Evolutionary conservation across 2,888 invertebrate genomes (phyloP), one percentile per base, ranked within the genome.

Genomic region (Lydus trimaculatus): DNA sequence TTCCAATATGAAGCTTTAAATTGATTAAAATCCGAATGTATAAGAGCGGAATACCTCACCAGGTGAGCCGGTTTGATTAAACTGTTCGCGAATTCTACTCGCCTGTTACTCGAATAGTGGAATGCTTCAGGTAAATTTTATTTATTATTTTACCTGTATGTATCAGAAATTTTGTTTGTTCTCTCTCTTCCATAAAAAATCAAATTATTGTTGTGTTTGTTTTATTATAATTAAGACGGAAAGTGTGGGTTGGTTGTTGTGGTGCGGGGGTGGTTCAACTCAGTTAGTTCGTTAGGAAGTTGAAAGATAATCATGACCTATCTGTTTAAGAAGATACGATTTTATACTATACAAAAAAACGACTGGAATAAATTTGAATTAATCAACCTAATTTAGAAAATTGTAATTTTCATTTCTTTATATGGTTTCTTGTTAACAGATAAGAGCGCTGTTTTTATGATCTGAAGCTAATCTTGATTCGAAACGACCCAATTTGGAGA

Each of bases 41-140:
- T 48, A 70, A 66, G 61, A 58, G 6, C 66, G 65, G 68, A 68
- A 68, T 63, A 67, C 62, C 65, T 39, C 43, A 33, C 66, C 74
- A 78, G 76, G 75, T 75, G 78, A 71, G 72, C 70, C 63, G 65
- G 67, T 65, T 70, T 71, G 59, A 8, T 31, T 23, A 59, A 64
- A 64, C 75, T 74, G 73, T 69, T 76, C 64, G 20, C 23, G 31
- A 7, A 65, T 73, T 9, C 77, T 82, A 73, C 69, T 74, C 71
- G 75, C 81, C 81, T 75, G 73, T 69, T 79, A 77, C 65, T 61
- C 63, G 67, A 72, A 78, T 80, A 74, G 77, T 79, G 72, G 73
- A 78, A 78, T 75, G 74, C 76, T 76, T 72, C 80, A 82, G 81
- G 81, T 82, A 79, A 78, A 75, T 74, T 72, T 66, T 71, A 65